Base-by-base conservation (phyloP, 2,888 invertebrate species). In the Patella pellucida region DNA sequence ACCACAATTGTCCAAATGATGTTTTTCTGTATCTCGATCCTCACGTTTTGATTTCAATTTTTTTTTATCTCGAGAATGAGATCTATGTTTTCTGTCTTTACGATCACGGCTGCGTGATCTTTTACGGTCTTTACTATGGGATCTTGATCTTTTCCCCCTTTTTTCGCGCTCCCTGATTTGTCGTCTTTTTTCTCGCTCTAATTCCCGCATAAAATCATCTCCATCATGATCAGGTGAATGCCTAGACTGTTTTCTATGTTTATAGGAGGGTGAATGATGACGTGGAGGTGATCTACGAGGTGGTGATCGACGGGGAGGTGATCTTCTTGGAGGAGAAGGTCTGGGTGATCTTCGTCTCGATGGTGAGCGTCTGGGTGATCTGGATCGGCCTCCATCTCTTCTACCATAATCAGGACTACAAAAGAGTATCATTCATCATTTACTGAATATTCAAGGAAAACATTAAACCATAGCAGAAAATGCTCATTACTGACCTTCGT, bases 111-210 rank as follows among this genome's bases (percentile, higher is more conserved):
- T 75, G n/a, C 74, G 69, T 12, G 81, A 81, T 69, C 76, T 71
- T 51, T 78, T 77, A 71, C 75, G 76, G 12, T 74, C 74, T 31
- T 69, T 23, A 56, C 54, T 52, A 52, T 72, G 19, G 4, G 68
- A 50, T 50, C 69, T 69, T n/a, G 41, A 67, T 51, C 72, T 52
- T 23, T 76, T 75, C 51, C 71, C 19, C 7, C 69, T 69, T 12
- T 68, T 52, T 50, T 84, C 85, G 69, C 79, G 82, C 62, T 86
- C 84, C 41, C 85, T 76, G n/a, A 80, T 82, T 77, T 88, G 88
- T 15, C 88, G 78, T 19, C 85, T 83, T 27, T 82, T 78, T 73
- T 88, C 88, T 62, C 82, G 77, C 54, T 85, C 85, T 23, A 88
- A 73, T 54, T 87, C 86, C 69, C 82, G 75, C 9, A 85, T 82